Conservation (phyloP, 2,888 invertebrate species). For the Dioctria linearis region DNA sequence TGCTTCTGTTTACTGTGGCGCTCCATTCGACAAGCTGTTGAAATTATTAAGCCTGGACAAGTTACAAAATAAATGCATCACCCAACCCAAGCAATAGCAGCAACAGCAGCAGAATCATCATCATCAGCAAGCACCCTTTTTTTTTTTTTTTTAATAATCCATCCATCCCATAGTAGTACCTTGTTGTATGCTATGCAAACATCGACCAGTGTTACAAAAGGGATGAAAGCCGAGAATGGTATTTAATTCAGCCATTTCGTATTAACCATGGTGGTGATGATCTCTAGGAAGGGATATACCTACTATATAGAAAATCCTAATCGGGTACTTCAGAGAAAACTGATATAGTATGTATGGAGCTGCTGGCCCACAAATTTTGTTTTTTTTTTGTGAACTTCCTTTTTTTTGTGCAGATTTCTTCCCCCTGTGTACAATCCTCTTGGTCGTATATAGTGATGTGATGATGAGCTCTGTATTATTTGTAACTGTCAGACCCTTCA, state of each 20-base stretch:
- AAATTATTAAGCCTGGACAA: constrained; percentile 43
- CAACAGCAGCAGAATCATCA: no score
- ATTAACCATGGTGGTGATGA: constrained; percentile 5
- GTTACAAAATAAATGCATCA: constrained; percentile 50
- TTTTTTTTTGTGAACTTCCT: not conserved
- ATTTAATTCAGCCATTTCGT: constrained; percentile 47
- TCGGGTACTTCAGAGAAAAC: not conserved
- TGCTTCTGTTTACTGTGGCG: constrained; percentile 22
- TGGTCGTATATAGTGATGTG: not conserved
- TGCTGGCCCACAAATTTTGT: constrained; percentile 19
- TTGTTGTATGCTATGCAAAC: constrained; percentile 39
- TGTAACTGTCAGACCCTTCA: constrained; percentile 19
- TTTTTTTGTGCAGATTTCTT: constrained; percentile 4
- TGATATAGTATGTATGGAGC: constrained; percentile 24
- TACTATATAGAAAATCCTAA: constrained; percentile 29
- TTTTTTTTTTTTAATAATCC: not conserved
- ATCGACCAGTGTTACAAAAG: constrained; percentile 34
- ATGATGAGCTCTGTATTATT: not conserved
- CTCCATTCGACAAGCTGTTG: constrained; percentile 50
- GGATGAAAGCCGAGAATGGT: constrained; percentile 51
- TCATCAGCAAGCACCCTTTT: constrained; percentile 29
- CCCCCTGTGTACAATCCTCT: not conserved
- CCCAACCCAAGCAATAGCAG: no score
- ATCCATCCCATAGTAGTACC: no score
- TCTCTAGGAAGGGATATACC: not conserved